phyloP scores from a whole-genome alignment of 2,888 invertebrate species.

The Cantharis lateralis region DNA sequence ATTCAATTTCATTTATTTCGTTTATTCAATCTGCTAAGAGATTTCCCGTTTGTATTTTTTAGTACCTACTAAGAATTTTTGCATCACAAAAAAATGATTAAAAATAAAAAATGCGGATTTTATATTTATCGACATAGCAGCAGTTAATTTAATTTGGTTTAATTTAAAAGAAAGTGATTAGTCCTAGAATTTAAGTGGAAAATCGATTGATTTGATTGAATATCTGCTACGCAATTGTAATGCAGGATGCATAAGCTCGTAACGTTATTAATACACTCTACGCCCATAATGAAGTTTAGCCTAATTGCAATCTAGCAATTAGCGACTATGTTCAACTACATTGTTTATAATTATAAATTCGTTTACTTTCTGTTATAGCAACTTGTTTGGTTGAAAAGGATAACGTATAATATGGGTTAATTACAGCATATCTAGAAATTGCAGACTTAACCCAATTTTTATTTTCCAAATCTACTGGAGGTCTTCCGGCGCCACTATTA shows the following conservation, averaged over 20 bases:
- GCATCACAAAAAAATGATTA: not conserved
- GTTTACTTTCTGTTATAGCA: not conserved
- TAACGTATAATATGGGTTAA: not conserved
- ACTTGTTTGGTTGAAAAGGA: not conserved
- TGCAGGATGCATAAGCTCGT: constrained; percentile 46
- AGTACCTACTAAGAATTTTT: not conserved
- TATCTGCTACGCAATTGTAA: constrained; percentile 39
- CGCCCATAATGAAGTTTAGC: constrained; percentile 47
- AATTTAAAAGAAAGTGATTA: not conserved
- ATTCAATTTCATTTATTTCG: not conserved
- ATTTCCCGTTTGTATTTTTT: not conserved
- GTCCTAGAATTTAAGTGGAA: not conserved
- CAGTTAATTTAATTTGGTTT: not conserved
- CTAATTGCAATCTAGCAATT: constrained; percentile 49
- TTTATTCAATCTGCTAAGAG: not conserved
- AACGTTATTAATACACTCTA: constrained; percentile 49
- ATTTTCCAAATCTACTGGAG: constrained; percentile 9
- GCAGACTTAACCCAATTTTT: constrained; percentile 7
- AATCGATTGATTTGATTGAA: not conserved
- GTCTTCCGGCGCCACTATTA: constrained; percentile 26
- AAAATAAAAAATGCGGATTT: not conserved
- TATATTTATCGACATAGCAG: not conserved
- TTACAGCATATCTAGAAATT: not conserved
- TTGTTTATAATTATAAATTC: constrained; percentile 7
- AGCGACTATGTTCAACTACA: constrained; percentile 46